Evolutionary conservation across 1,140 invertebrate genomes (phyloP).

Genomic region (Ips nitidus): DNA sequence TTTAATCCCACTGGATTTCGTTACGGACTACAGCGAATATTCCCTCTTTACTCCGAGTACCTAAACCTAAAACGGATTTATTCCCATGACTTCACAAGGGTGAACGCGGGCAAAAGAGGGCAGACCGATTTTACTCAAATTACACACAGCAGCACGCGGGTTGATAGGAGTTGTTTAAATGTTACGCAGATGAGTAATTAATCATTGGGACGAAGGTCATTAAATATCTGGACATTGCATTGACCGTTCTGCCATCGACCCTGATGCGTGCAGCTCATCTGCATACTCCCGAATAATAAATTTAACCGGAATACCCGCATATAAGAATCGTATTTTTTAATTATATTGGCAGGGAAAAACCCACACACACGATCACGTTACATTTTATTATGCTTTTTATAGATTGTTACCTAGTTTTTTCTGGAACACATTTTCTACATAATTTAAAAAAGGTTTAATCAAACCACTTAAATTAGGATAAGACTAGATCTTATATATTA

Average conservation of each 20-base stretch:
- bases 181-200: conserved; percentile 31
- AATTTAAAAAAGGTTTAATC: too few species aligned
- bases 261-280: conserved; percentile 30
- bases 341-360: conserved; percentile 7
- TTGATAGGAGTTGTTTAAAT: conserved; percentile 28
- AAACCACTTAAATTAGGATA: too few species aligned
- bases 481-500: too few species aligned
- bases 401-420: too few species aligned
- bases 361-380: background rate
- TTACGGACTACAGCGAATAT: background rate
- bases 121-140: conserved; percentile 26
- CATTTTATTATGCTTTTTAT: background rate
- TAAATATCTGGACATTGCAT: conserved; percentile 30
- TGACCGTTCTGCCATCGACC: conserved; percentile 28
- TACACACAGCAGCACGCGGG: conserved; percentile 22
- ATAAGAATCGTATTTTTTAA: conserved; percentile 22
- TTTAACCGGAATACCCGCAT: conserved; percentile 29
- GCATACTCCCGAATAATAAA: conserved; percentile 28
- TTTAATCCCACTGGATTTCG: background rate
- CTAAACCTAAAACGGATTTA: conserved; percentile 24
- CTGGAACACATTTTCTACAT: too few species aligned
- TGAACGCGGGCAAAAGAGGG: conserved; percentile 14
- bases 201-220: conserved; percentile 24
- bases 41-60: conserved; percentile 12
- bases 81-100: conserved; percentile 31